Evolutionary conservation across 2,113 vertebrate genomes (phyloP), one percentile per base, ranked within the genome.

Genomic region (Erpornis zantholeuca): DNA sequence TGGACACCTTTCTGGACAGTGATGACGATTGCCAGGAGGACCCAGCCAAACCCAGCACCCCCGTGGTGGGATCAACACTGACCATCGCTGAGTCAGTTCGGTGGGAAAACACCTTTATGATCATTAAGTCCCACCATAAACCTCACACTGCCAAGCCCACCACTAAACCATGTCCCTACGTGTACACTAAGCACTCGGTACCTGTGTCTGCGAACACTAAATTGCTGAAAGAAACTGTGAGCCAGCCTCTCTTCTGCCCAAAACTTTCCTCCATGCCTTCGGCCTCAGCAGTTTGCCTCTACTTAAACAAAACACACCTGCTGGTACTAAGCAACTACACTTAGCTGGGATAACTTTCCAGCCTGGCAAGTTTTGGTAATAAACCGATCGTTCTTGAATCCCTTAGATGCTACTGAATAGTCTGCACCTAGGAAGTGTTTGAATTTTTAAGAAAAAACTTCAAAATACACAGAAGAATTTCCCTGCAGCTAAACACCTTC

Each of bases 11-110:
- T 17, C 24, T 14, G 36, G 49, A 11, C 31, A 78, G 22, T 3
- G 2, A 44, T 36, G 42, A 9, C 11, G 59, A 45, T 16, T 86
- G 36, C 78, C 27, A 29, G 22, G 5, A n/a, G 31, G 42, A 56
- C 0, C 18, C 8, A 49, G 10, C 15, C 5, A 17, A 65, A 38
- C 12, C 10, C 38, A 50, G 10, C 21, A 29, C 33, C 9, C 7
- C n/a, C 29, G 19, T 1, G 25, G 10, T 53, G 68, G 22, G 40
- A 86, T 3, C 50, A 52, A 11, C 36, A 31, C 0, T 1, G 40
- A 4, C 29, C 65, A 42, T 3, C 40, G 14, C 0, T 6, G 52
- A 44, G 22, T 13, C 36, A 38, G 2, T 24, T 0, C 13, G 18
- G 31, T 0, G 28, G 56, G 56, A 56, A 83, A 77, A 70, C 18